These are phyloP conservation scores for Fulmarus glacialis DNA, from an alignment of 2,113 vertebrate species.

Conservation along the genomic window DNA sequence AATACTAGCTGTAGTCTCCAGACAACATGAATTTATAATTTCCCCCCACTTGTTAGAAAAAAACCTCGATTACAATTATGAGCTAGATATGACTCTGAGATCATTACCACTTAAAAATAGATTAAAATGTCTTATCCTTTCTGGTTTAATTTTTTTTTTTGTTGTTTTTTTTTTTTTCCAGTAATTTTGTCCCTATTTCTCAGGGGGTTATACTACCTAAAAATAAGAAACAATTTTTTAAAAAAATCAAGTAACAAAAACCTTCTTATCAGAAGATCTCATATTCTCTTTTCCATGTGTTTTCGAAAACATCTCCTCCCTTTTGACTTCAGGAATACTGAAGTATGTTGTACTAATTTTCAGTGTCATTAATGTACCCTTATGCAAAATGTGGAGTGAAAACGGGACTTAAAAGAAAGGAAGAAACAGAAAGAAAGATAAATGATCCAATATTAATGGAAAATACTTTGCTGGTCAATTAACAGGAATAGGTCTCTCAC, in stretches of 20 bases:
- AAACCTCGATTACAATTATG: background rate
- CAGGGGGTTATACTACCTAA: background rate
- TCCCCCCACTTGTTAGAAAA: background rate
- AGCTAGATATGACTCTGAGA: background rate
- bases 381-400: background rate
- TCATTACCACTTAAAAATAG: background rate
- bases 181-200: background rate
- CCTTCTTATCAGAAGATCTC: background rate
- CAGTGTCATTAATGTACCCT: background rate
- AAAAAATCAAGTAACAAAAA: background rate
- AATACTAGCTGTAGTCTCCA: background rate
- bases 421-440: background rate
- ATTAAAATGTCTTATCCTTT: background rate
- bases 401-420: background rate
- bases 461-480: background rate
- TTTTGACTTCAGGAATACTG: background rate
- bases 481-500: background rate
- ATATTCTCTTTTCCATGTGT: background rate
- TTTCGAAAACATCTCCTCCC: background rate
- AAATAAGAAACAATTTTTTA: background rate
- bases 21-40: background rate
- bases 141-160: background rate
- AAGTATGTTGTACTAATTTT: background rate
- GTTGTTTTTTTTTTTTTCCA: background rate
- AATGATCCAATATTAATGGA: background rate